Evolutionary conservation across 2,113 vertebrate species (phyloP), one percentile per base, ranked within the genome.

Genomic region (Saguinus midas): DNA sequence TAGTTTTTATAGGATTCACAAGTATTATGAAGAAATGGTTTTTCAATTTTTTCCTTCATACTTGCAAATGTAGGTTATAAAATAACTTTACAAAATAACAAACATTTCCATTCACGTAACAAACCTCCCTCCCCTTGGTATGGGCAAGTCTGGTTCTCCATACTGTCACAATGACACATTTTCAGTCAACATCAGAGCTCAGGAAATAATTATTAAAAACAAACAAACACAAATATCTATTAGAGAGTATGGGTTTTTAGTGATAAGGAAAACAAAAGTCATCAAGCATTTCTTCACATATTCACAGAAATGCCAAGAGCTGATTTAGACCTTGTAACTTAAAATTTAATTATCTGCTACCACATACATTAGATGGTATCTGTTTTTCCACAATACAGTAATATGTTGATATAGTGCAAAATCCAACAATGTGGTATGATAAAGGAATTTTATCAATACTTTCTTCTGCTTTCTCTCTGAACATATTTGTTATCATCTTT

Each of bases 341-440:
- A 93, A 93, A 96, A 84, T 80, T 82, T 76, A 95, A 93, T 85
- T 92, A 96, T 64, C 16, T 87, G n/a, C 21, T 58, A 92, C 55
- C 57, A 90, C 29, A 92, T 45, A 78, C 14, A 75, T 85, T 88
- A 88, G 52, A 91, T 32, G 7, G 23, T 83, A 91, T 73, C 64
- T 83, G 43, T 55, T 92, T 90, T 90, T 96, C 16, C 58, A 96
- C 12, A 95, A 29, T 27, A 9, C 76, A 89, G 57, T 79, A 86
- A 91, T 61, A 27, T 61, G 37, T 79, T 80, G 43, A 88, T 76
- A 93, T 73, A 91, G 79, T 92, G 8, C 25, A 79, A 94, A 94
- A 89, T 50, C 29, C 23, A 94, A 82, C 21, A 90, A 40, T n/a
- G 21, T 78, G n/a, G 3, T 94, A 40, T 43, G n/a, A 48, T 96